Base-by-base conservation (phyloP, 1,140 invertebrate genomes). In the Orchesella cincta region DNA sequence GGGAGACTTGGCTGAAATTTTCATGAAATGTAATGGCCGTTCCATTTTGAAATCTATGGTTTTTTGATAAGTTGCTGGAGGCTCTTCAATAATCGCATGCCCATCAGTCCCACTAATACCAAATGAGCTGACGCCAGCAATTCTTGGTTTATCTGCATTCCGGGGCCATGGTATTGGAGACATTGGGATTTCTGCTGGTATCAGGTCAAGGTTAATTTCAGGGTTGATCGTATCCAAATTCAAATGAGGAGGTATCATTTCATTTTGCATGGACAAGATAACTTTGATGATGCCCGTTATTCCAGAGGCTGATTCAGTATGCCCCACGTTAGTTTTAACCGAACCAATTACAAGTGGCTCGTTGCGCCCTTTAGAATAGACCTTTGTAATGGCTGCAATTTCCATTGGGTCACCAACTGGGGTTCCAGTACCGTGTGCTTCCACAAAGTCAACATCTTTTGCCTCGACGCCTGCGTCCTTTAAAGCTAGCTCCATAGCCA, bases 31-130 rank as follows among this genome's bases (percentile, higher is more conserved):
- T 8, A 71, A 29, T 12, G 29, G 29, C 8, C 67, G 34, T 18
- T 26, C 67, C 23, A 28, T 5, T 8, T 31, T 12, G 14, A 12
- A 20, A 71, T 18, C 5, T 12, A 71, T 31, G 8, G 14, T 14
- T 34, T 26, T 12, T 18, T 31, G 12, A 26, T 26, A 5, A 8
- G 23, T 2, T 2, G 2, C 8, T 12, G 67, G 67, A 36, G 78
- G 36, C 57, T 80, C 76, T 28, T 78, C 31, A 23, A 80, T 31
- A 26, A 80, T 74, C 57, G 72, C 51, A 57, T 80, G 79, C 1
- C 76, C 76, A 31, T 80, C 75, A 0, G 79, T 52, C 64, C 79
- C 79, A 76, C 67, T 74, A 18, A 80, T 67, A 26, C 79, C 76
- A 74, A 80, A 80, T 1, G 76, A 80, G 33, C 62, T 80, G 1